phyloP scores from a whole-genome alignment of 2,113 vertebrate species.

The Pedetes capensis region DNA sequence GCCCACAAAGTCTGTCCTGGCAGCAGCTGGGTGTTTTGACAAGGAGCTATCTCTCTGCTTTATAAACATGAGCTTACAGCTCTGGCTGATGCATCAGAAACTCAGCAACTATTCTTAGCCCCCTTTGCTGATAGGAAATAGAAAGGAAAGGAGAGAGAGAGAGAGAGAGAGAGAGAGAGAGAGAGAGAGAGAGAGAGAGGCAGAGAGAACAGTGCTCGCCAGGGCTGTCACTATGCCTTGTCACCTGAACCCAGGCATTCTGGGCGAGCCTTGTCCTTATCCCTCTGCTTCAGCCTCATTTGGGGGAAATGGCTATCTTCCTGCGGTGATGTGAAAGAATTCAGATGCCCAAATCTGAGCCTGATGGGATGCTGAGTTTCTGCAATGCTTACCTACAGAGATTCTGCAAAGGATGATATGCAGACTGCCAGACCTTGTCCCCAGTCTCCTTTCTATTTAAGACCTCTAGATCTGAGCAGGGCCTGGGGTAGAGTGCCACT shows the following conservation, averaged over 20 bases:
- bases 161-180: background rate
- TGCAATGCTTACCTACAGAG: background rate
- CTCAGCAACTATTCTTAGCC: background rate
- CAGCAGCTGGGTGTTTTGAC: background rate
- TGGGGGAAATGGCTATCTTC: background rate
- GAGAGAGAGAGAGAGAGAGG: background rate
- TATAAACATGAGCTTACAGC: background rate
- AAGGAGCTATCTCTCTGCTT: background rate
- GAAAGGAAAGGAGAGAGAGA: background rate
- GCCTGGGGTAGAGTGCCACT: no score
- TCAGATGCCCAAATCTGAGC: background rate
- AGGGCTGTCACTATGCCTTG: background rate
- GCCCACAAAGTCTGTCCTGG: background rate
- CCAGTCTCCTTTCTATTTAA: background rate
- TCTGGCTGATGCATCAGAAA: background rate
- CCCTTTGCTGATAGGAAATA: slow-evolving; percentile 6
- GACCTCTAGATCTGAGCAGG: no score
- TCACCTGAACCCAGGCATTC: slow-evolving; percentile 32
- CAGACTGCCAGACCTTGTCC: background rate
- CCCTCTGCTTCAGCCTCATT: background rate
- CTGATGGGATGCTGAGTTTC: background rate
- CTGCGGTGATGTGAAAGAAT: background rate
- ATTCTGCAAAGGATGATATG: rapidly evolving
- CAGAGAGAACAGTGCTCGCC: background rate
- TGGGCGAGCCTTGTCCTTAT: background rate